Evolutionary conservation across 2,888 invertebrate species (phyloP), one percentile per base, ranked within the genome.

Genomic region (Rhamnusium bicolor): DNA sequence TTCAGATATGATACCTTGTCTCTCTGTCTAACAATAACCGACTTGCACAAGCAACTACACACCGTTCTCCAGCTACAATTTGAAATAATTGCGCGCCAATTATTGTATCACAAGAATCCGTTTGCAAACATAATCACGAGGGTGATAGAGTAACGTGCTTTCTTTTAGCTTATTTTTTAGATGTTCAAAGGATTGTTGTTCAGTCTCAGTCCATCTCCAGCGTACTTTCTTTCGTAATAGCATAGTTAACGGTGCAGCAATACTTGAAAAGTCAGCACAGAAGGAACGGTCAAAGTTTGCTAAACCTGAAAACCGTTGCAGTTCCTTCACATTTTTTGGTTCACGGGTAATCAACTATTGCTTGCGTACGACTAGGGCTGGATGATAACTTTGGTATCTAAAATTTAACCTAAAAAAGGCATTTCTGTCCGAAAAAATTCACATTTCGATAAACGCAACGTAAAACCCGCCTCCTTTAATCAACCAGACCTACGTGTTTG

Each of bases 271-370:
- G 8, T 58, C 24, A 21, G 19, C 21, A 19, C 19, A 19, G 27
- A 58, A 58, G 12, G 58, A 58, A 21, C 58, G 58, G 21, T 58
- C 58, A 21, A 21, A 58, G 2, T 58, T 58, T 8, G 24, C 58
- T 27, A 58, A 21, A 21, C 58, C 58, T 10, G 21, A 18, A 58
- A 58, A 19, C 2, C 24, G 2, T 7, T 58, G 14, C 5, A 58
- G 14, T 58, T 21, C 21, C n/a, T 58, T 58, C 5, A 24, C 18
- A 58, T 58, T 58, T 14, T 7, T 58, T n/a, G 10, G 58, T 7
- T 10, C 12, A n/a, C 21, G n/a, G 21, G n/a, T 58, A 58, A 21
- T 21, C 58, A 7, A 6, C 58, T 7, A 21, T 58, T 7, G 58
- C 54, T n/a, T n/a, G 24, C 24, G 24, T 24, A 24, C 24, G 24